Evolutionary conservation across 2,888 invertebrate genomes (phyloP), one percentile per base, ranked within the genome.

Genomic region (Synergus umbraculus): DNA sequence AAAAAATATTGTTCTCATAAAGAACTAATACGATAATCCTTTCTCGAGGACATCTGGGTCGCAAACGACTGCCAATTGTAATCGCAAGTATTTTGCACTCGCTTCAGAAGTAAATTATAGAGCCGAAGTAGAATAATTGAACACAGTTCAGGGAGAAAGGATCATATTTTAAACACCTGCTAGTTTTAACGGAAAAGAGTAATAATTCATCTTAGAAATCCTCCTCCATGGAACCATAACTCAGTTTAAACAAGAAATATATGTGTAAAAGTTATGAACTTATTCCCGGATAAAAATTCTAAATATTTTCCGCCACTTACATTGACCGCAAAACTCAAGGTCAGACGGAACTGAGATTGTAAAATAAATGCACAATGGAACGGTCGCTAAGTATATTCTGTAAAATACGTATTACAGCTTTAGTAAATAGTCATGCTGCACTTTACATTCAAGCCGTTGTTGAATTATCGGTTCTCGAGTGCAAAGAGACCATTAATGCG

Each of bases 81-180:
- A 73, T 73, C 9, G 10, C 54, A 54, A 1, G 49, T 15, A 73
- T 73, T 49, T n/a, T 37, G 73, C 18, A 54, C 73, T 73, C 73
- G 73, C 37, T n/a, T 54, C 54, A 54, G n/a, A n/a, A 41, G 54
- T 73, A 73, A 73, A 54, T 73, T 54, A 73, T n/a, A 73, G 12
- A 49, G 37, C 37, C 15, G 15, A 49, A 37, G n/a, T 73, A 73
- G 22, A 67, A 73, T 44, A 67, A 73, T 41, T 69, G 69, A 49
- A 49, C 46, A 49, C 10, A 8, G 29, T 49, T 22, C 29, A 13
- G 46, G 13, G 49, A 4, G 49, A 49, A 69, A 49, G 69, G 69
- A 29, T 69, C 4, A 29, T 49, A 49, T 69, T 49, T 13, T 49
- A 49, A 18, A 69, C 49, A 49, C 69, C 29, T 69, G 69, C 69